phyloP scores from a whole-genome alignment of 2,113 vertebrate species.

The Apaloderma vittatum region DNA sequence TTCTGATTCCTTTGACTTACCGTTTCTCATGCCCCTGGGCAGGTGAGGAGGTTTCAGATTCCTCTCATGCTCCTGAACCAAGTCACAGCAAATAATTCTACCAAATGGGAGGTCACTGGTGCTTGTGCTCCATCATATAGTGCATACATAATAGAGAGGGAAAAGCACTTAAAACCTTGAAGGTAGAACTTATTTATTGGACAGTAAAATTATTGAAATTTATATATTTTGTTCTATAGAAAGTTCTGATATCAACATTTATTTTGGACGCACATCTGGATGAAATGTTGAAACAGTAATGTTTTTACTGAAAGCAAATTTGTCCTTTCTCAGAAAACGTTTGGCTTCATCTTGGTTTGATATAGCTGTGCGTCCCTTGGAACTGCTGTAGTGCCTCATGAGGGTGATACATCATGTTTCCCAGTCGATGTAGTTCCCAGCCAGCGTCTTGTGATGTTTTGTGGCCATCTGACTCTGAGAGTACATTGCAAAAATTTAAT shows the following conservation, averaged over 20 bases:
- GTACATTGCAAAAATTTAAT: conserved; percentile 29
- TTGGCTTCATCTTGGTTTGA: not conserved
- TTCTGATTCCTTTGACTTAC: not conserved
- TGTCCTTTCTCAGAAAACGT: conserved; percentile 44
- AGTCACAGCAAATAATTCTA: not conserved
- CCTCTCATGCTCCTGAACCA: not conserved
- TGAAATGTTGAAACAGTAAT: not conserved
- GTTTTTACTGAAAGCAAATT: conserved; percentile 38
- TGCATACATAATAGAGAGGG: not conserved
- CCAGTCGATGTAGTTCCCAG: not conserved
- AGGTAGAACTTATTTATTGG: not conserved
- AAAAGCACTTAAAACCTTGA: not conserved
- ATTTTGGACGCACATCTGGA: conserved; percentile 26
- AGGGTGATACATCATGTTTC: conserved; percentile 52
- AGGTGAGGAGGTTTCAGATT: not conserved
- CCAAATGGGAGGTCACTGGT: not conserved
- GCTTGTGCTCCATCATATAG: not conserved
- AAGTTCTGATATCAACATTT: conserved; percentile 31
- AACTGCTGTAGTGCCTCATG: not conserved
- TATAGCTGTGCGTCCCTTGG: not conserved
- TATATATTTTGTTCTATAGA: not conserved
- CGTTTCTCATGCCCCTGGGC: not conserved
- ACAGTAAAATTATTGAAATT: not conserved
- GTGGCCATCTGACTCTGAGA: conserved; percentile 41
- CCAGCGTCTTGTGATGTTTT: not conserved